Conservation (phyloP, 2,888 invertebrate species). For the Cheilosia impressa region DNA sequence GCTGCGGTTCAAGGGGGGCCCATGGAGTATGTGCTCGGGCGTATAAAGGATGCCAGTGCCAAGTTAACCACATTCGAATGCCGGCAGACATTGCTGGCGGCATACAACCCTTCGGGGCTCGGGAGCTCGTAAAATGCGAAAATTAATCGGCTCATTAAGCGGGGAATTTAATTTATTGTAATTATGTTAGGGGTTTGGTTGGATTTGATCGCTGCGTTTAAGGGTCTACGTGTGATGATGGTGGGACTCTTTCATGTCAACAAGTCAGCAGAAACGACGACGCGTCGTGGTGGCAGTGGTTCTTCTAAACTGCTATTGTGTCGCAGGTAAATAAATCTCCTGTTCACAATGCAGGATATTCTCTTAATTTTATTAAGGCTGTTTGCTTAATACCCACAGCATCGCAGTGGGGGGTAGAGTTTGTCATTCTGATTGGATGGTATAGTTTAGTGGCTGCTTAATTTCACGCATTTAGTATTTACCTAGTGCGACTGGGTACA, state of each 20-base stretch:
- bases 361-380: conserved; percentile 32
- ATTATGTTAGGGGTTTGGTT: conserved; percentile 56
- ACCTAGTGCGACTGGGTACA: too few relatives aligned
- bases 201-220: conserved; percentile 59
- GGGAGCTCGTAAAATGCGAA: conserved; percentile 64
- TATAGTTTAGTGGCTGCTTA: not conserved
- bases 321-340: conserved; percentile 23
- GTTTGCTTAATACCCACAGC: not conserved
- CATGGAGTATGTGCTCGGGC: not conserved
- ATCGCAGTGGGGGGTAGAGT: not conserved
- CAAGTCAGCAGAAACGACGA: conserved; percentile 47
- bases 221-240: conserved; percentile 21
- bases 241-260: conserved; percentile 36
- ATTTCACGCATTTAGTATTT: not conserved
- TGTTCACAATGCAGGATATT: conserved; percentile 7
- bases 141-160: conserved; percentile 74
- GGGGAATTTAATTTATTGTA: conserved; percentile 73
- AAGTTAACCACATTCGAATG: conserved; percentile 63
- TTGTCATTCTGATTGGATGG: not conserved
- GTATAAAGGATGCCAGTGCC: conserved; percentile 30
- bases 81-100: conserved; percentile 44
- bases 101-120: conserved; percentile 47
- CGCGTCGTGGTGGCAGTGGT: not conserved
- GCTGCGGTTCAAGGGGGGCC: not conserved
- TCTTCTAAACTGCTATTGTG: conserved; percentile 5